These are phyloP conservation scores for Panthera leo DNA, from an alignment of 2,113 vertebrate species.

Conservation along the genomic window DNA sequence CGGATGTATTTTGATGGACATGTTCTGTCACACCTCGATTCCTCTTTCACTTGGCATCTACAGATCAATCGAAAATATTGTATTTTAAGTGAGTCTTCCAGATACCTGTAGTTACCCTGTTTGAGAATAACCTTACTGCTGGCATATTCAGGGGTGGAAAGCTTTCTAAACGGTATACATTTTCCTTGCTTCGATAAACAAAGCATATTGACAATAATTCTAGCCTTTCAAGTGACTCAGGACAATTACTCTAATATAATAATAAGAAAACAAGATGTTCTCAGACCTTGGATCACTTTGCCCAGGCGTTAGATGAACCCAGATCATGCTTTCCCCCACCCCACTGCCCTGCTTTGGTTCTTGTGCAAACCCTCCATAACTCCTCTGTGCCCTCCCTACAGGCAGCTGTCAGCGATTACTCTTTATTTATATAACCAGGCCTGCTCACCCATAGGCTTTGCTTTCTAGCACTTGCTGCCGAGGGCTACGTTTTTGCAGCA, in stretches of 20 bases:
- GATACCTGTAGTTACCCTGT: background rate
- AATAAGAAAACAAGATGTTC: background rate
- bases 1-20: background rate
- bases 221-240: background rate
- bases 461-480: background rate
- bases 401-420: background rate
- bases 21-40: background rate
- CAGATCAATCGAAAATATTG: background rate
- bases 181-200: background rate
- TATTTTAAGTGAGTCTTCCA: conserved; percentile 8
- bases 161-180: background rate
- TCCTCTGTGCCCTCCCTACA: background rate
- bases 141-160: background rate
- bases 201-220: background rate
- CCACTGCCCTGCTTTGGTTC: background rate
- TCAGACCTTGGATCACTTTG: background rate
- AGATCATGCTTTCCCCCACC: background rate
- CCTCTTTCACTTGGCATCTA: background rate
- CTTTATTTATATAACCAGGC: background rate
- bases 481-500: background rate
- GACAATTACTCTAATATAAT: background rate
- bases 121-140: background rate
- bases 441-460: background rate
- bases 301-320: background rate
- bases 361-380: background rate